Percentiles rank a stretch among this genome's conserved stretches.
Conservation (phyloP, 2,888 invertebrate species). For the Pseudeuparius sepicola region DNA sequence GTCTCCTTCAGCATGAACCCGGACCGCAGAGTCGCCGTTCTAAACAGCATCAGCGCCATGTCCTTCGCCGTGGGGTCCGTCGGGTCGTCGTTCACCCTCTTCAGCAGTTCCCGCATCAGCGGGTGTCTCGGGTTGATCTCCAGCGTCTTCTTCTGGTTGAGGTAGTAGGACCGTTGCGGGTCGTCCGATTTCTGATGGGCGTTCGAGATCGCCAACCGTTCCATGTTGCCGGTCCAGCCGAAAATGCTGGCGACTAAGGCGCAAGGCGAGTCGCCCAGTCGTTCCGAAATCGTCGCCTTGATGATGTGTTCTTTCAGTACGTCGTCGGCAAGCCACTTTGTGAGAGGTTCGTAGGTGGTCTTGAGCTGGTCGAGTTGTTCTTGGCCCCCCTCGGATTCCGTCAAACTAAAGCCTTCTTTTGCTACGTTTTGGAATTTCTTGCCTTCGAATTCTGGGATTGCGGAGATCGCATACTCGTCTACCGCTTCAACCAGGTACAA, state of each 20-base stretch:
- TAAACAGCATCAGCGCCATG: slow-evolving; percentile 82
- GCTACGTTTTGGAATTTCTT: slow-evolving; percentile 99
- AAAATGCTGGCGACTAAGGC: slow-evolving; percentile 93
- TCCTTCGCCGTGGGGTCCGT: slow-evolving; percentile 69
- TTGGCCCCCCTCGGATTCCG: slow-evolving; percentile 60
- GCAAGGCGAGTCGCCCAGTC: slow-evolving; percentile 86
- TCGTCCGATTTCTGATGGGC: slow-evolving; percentile 95
- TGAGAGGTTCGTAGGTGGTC: slow-evolving; percentile 76
- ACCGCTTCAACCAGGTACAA: slow-evolving; percentile 92
- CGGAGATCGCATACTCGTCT: slow-evolving; percentile 94
- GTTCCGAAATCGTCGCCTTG: slow-evolving; percentile 78
- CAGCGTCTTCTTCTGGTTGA: slow-evolving; percentile 90
- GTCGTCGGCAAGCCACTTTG: slow-evolving; percentile 76
- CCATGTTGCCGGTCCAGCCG: slow-evolving; percentile 99
- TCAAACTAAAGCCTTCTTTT: slow-evolving; percentile 89
- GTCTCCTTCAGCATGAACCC: slow-evolving; percentile 89
- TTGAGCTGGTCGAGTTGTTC: slow-evolving; percentile 68
- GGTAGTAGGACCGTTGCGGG: slow-evolving; percentile 78
- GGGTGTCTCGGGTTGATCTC: slow-evolving; percentile 98
- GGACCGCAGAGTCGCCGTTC: slow-evolving; percentile 85
- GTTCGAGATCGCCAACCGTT: slow-evolving; percentile 87
- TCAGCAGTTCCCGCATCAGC: slow-evolving; percentile 80
- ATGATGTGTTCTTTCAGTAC: slow-evolving; percentile 68
- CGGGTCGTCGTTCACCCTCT: slow-evolving; percentile 67
- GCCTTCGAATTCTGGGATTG: slow-evolving; percentile 95